These are phyloP conservation scores for Bombus pyrosoma DNA, from an alignment of 1,140 invertebrate genomes.

Conservation along the genomic window DNA sequence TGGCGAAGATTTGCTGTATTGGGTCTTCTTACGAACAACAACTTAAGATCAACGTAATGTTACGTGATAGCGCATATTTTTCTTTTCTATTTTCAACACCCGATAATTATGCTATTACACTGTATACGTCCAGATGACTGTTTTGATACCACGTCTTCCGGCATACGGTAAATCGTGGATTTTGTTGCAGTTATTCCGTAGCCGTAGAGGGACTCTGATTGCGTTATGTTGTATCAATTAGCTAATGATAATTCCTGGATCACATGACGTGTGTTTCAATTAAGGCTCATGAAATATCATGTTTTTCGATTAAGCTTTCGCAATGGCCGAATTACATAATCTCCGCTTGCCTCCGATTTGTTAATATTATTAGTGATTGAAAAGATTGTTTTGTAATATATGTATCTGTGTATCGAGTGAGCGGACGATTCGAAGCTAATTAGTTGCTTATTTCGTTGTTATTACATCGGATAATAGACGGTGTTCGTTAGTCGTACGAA, in stretches of 20 bases:
- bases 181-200: background rate
- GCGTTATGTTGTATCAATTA: background rate
- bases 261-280: background rate
- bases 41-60: background rate
- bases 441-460: background rate
- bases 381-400: background rate
- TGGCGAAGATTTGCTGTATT: background rate
- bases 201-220: background rate
- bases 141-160: background rate
- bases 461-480: background rate
- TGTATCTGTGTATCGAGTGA: background rate
- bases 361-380: background rate
- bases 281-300: background rate
- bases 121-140: background rate
- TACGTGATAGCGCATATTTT: background rate
- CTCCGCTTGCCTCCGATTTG: background rate
- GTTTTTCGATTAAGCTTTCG: background rate
- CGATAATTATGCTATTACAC: background rate
- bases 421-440: background rate
- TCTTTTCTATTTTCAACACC: background rate
- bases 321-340: background rate
- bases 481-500: background rate
- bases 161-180: background rate
- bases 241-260: background rate
- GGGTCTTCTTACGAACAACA: background rate